These are phyloP conservation scores for Triplophysa bombifrons DNA, from an alignment of 2,797 vertebrate genomes.

Conservation along the genomic window DNA sequence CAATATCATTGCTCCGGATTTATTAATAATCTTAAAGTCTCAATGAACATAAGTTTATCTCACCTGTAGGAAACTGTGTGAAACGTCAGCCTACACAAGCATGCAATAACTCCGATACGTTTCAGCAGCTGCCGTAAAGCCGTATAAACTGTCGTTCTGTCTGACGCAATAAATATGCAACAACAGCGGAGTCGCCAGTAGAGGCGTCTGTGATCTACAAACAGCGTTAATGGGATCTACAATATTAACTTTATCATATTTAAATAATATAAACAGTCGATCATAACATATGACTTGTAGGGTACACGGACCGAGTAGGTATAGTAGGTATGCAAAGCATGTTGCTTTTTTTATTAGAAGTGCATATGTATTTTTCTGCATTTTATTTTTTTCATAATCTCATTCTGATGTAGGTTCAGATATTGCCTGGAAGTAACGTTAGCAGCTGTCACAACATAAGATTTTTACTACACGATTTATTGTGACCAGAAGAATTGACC, in stretches of 20 bases:
- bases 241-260: not conserved
- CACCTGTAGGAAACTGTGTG: conserved; percentile 18
- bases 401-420: too few species aligned
- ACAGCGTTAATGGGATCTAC: not conserved
- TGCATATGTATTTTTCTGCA: too few species aligned
- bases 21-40: not conserved
- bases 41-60: not conserved
- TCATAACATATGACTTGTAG: not conserved
- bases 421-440: too few species aligned
- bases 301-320: too few species aligned
- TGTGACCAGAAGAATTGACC: too few species aligned
- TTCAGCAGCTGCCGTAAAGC: conserved; percentile 39
- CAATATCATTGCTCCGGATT: not conserved
- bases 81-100: conserved; percentile 44
- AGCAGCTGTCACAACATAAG: too few species aligned
- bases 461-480: too few species aligned
- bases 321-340: too few species aligned
- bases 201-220: not conserved
- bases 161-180: conserved; percentile 53
- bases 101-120: not conserved
- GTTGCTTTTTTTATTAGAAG: too few species aligned
- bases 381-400: too few species aligned
- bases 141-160: conserved; percentile 16
- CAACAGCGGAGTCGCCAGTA: not conserved
- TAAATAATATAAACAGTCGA: not conserved